Base-by-base conservation (phyloP, 2,888 invertebrate genomes). In the Agriopis leucophaearia region DNA sequence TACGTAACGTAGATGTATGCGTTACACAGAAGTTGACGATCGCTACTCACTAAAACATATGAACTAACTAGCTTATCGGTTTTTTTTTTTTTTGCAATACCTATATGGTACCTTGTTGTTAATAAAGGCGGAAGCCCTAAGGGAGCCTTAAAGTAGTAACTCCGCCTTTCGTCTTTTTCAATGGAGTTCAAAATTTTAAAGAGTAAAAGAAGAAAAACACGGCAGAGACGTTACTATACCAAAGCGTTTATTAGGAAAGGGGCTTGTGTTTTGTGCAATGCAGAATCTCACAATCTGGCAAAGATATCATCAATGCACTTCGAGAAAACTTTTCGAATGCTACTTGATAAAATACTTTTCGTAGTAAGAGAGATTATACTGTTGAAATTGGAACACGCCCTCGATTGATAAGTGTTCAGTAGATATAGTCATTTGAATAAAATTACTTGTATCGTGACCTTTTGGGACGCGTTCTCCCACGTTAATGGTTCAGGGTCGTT, bases 401-500 rank as follows among this genome's bases (percentile, higher is more conserved):
- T 72, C 62, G 50, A 70, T 73, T 74, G 75, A 79, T 76, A 71
- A 62, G 67, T 68, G 69, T 59, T 64, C 51, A 45, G 48, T 64
- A 66, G 58, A 50, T 66, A 57, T 48, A 65, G 56, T 72, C 73
- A 63, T 75, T 74, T 76, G 65, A 75, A 77, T 71, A 76, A 80
- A 79, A 77, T 77, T 76, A 78, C 74, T 55, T 67, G 75, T 74
- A 74, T 59, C 68, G 75, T 81, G 81, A 82, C 81, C 85, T 83
- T 83, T 81, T 74, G 78, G 79, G 81, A 81, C 78, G 78, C 79
- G 79, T 81, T 83, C 83, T 81, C 78, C 77, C 86, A 81, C 82
- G 83, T 84, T 86, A 84, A 82, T 87, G 84, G 87, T 89, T 88
- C 88, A 90, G 84, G 88, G 89, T 78, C 86, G 84, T 79, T 89